A percentile compares a stretch with the other conserved stretches of the same genome.
Evolutionary conservation across 2,797 vertebrate species (phyloP).

Genomic region (Mormyrus hasselquistii): DNA sequence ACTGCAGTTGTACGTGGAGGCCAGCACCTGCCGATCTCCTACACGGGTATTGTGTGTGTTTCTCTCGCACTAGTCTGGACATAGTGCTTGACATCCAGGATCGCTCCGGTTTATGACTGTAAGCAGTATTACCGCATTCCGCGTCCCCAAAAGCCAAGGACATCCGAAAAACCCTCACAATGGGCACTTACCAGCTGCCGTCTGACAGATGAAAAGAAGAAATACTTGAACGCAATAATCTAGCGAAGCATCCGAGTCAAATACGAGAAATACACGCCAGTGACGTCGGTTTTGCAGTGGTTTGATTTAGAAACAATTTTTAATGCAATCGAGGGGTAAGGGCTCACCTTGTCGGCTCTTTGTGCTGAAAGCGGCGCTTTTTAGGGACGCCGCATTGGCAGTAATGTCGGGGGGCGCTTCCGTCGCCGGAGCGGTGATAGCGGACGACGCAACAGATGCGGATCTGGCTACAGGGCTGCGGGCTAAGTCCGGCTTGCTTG

Average conservation of each 20-base stretch:
- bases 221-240: neutral
- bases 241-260: neutral
- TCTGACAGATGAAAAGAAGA: neutral
- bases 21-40: neutral
- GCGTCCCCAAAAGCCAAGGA: neutral
- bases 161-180: neutral
- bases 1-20: neutral
- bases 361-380: neutral
- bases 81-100: neutral
- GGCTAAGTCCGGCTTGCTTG: neutral
- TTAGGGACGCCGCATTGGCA: neutral
- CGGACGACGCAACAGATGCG: neutral
- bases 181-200: neutral
- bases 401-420: neutral
- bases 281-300: neutral
- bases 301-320: neutral
- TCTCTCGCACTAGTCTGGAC: neutral
- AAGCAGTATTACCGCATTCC: neutral
- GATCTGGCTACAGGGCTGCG: neutral
- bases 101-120: neutral
- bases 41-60: neutral
- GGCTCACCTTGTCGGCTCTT: slow-evolving; percentile 1
- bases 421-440: neutral
- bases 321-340: neutral
- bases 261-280: neutral